Base-by-base conservation (phyloP, 1,140 invertebrate genomes). In the Drosophila tristis region DNA sequence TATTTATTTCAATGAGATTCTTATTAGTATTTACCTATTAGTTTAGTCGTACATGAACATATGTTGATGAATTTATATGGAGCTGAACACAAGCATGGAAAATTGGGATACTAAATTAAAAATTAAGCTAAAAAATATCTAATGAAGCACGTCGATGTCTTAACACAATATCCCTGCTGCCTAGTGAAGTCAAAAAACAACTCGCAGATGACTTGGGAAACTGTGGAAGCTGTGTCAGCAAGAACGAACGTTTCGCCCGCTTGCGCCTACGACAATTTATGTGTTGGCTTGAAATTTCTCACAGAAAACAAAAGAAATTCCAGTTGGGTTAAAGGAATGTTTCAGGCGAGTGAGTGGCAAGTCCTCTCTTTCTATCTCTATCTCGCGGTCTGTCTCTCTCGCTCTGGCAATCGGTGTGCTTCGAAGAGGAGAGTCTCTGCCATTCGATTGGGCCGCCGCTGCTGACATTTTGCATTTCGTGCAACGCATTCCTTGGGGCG, bases 381-480 rank as follows among this genome's bases (percentile, higher is more conserved):
- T 11, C 31, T 35, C 31, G 1, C 31, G 11, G 3, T 35, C 26
- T 11, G 9, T 11, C 35, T 39, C 11, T 11, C 35, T 39, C 35
- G 9, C 35, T 39, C 35, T 9, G 31, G 31, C 31, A 35, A 8
- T 35, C 31, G 8, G 31, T 9, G 31, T 35, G 35, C 3, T 3
- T 4, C 4, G 35, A 4, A 11, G 35, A 4, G 44, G 25, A 11
- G 25, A 67, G 57, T 61, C 53, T 71, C 54, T 77, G 72, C 44
- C 62, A 78, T 59, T 58, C 75, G 78, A 87, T 87, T 89, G 82
- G 68, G 77, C 77, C 73, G 81, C 86, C 72, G 75, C 50, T 71
- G 82, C 82, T 89, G 89, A 91, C 89, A 91, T 91, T 91, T 91
- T 91, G 89, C 89, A 91, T 91, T 91, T 91, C 89, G 80, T 82